Evolutionary conservation across 2,113 vertebrate genomes (phyloP).

Genomic region (Leptocoma aspasia): DNA sequence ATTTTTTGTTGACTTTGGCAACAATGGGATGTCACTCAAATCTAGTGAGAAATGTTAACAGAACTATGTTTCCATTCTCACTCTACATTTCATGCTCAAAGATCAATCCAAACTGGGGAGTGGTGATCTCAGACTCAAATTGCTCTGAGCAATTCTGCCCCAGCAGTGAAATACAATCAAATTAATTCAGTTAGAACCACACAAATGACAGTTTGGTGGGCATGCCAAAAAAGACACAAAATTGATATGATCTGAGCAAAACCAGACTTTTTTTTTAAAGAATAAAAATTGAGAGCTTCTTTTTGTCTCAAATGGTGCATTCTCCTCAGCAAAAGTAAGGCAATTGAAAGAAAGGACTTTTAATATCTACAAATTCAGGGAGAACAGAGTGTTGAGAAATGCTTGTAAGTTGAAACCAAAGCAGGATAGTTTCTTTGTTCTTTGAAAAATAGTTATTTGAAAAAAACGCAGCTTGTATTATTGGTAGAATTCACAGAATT

Average conservation of each 20-base stretch:
- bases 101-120: background rate
- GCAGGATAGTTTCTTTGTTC: too few relatives aligned
- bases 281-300: background rate
- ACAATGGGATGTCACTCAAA: background rate
- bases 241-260: background rate
- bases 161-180: background rate
- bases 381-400: background rate
- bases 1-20: constrained; percentile 11
- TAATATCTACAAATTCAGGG: background rate
- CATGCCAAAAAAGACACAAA: background rate
- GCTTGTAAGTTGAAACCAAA: background rate
- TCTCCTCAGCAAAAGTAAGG: background rate
- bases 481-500: background rate
- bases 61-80: background rate
- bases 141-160: background rate
- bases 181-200: background rate
- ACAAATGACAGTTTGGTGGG: background rate
- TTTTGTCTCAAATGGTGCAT: background rate
- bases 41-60: constrained; percentile 2
- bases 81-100: background rate
- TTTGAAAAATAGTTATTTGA: background rate
- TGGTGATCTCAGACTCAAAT: background rate
- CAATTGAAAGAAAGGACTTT: background rate
- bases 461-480: background rate
- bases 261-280: background rate